A percentile compares a stretch with the other conserved stretches of the same genome.
Conservation (phyloP, 2,888 invertebrate species). For the Drosophila helvetica region DNA sequence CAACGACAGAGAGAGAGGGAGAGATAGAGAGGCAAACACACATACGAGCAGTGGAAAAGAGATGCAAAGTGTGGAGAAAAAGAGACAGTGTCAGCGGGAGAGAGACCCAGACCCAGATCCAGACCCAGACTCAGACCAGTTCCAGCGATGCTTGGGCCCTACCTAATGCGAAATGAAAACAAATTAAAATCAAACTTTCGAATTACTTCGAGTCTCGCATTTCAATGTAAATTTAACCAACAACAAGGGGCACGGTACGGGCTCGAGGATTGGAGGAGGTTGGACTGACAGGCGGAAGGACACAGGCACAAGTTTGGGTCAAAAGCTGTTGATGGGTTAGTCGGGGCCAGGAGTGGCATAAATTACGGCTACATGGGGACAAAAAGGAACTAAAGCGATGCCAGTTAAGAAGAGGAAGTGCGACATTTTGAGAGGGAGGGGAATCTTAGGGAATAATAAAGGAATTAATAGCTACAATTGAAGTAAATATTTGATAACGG, state of each 20-base stretch:
- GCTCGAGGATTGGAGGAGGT: slow-evolving; percentile 8
- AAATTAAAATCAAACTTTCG: slow-evolving; percentile 82
- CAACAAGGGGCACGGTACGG: slow-evolving; percentile 58
- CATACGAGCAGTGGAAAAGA: background rate
- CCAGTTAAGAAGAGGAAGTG: slow-evolving; percentile 7
- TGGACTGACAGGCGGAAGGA: background rate
- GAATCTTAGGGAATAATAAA: background rate
- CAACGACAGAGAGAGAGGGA: background rate
- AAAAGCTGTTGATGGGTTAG: slow-evolving; percentile 35
- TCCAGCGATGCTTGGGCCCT: slow-evolving; percentile 37
- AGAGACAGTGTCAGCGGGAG: background rate
- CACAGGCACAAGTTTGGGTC: slow-evolving; percentile 9
- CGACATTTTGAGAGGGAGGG: background rate
- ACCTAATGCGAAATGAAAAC: slow-evolving; percentile 81
- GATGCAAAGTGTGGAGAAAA: background rate
- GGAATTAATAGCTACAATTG: background rate
- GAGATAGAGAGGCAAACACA: slow-evolving; percentile 2
- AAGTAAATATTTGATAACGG: background rate
- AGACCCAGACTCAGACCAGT: slow-evolving; percentile 11
- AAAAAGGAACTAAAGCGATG: slow-evolving; percentile 22
- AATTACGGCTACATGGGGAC: slow-evolving; percentile 53
- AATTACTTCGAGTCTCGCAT: slow-evolving; percentile 81
- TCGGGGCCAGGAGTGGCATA: slow-evolving; percentile 58
- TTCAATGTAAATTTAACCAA: slow-evolving; percentile 78
- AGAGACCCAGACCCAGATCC: background rate